Evolutionary conservation across 2,888 invertebrate species (phyloP).

Genomic region (Pseudoips prasinana): DNA sequence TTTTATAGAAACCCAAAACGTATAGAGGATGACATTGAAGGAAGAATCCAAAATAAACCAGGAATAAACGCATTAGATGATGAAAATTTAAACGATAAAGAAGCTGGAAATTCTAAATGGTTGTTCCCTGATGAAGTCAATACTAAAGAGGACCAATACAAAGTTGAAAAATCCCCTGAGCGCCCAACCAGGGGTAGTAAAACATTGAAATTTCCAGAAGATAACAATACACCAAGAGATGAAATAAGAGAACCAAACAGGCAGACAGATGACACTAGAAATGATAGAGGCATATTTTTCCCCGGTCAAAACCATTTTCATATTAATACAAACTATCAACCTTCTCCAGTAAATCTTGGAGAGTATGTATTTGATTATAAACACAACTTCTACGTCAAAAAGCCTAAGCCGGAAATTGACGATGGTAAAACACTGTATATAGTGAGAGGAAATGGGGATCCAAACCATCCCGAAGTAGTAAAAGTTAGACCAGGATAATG

Average conservation of each 20-base stretch:
- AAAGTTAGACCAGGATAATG: slow-evolving; percentile 54
- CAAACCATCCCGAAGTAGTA: slow-evolving; percentile 68
- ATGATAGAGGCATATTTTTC: slow-evolving; percentile 34
- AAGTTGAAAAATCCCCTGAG: slow-evolving; percentile 3
- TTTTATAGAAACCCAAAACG: slow-evolving; percentile 30
- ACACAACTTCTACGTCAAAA: slow-evolving; percentile 40
- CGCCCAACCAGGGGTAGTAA: slow-evolving; percentile 25
- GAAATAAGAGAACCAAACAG: slow-evolving; percentile 4
- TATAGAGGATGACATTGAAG: slow-evolving; percentile 44
- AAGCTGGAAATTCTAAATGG: slow-evolving; percentile 43
- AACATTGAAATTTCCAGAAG: slow-evolving; percentile 45
- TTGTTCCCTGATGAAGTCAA: slow-evolving; percentile 47
- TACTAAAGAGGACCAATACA: slow-evolving; percentile 12
- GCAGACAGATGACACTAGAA: slow-evolving; percentile 24
- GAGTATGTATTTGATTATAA: slow-evolving; percentile 42
- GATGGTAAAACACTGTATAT: slow-evolving; percentile 61
- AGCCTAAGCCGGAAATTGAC: slow-evolving; percentile 23
- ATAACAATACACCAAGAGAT: slow-evolving; percentile 15
- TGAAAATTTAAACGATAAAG: slow-evolving; percentile 23
- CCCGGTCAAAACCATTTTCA: slow-evolving; percentile 17
- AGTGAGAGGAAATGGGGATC: slow-evolving; percentile 73
- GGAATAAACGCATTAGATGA: slow-evolving; percentile 16
- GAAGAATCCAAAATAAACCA: slow-evolving; percentile 61
- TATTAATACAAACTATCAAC: slow-evolving; percentile 13
- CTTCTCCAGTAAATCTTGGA: slow-evolving; percentile 25